Evolutionary conservation across 2,797 vertebrate genomes (phyloP), one percentile per base, ranked within the genome.

Genomic region (Syngnathus rostellatus): DNA sequence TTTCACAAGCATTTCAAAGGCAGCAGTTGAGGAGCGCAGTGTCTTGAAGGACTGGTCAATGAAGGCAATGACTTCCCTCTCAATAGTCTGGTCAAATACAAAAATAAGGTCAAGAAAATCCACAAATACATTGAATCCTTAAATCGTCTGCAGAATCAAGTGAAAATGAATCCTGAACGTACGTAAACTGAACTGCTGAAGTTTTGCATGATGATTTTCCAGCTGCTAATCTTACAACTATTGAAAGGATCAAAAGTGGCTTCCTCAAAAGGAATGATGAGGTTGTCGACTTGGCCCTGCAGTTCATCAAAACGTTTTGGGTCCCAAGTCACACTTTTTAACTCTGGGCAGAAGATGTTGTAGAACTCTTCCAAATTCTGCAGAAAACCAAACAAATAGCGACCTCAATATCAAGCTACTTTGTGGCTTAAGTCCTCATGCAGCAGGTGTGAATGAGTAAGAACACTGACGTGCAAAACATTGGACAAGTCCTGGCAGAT

Each of bases 31-130:
- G 0, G 95, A 99, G 12, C 92, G 92, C 62, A 96, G 92, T 0
- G 81, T 93, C 81, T 92, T 94, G 77, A 98, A 99, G 61, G 94
- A 96, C 72, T 93, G 89, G 37, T 99, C 92, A 8, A 99, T 93
- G 69, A 98, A 93, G 62, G 67, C 78, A 77, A 92, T 93, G 58
- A 94, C 92, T 74, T 96, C 91, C 81, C 79, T 91, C 85, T 99
- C 96, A 70, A 98, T 91, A 70, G 81, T 81, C 96, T 99, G 82
- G 64, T 51, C 21, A 78, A 21, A 74, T 16, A 69, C 4, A 66
- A 8, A 11, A 0, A 23, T 51, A 51, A 65, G 68, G 19, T 12
- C 14, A 9, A 65, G 21, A 37, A 14, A 46, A 46, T 46, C 2
- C 46, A 37, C 5, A 48, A 21, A 6, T 21, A 25, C 14, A 7